These are phyloP conservation scores for Vesta saturnalis DNA, from an alignment of 2,888 invertebrate genomes.

Conservation along the genomic window DNA sequence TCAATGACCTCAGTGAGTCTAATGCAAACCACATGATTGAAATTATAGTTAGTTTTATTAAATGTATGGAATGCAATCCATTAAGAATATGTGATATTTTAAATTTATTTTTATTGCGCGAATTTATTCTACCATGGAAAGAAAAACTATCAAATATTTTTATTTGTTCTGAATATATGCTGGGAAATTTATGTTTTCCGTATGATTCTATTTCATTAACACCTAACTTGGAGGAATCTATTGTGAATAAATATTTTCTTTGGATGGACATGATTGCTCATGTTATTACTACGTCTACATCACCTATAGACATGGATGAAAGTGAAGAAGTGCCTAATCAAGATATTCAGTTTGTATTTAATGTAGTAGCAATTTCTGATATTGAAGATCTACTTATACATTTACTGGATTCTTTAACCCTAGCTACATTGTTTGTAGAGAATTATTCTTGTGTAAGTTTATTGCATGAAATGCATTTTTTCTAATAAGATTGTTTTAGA, in stretches of 20 bases:
- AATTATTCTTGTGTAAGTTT: constrained; percentile 62
- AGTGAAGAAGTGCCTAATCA: constrained; percentile 48
- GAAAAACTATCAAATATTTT: constrained; percentile 44
- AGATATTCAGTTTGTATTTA: constrained; percentile 29
- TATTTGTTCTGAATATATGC: constrained; percentile 50
- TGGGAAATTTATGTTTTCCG: constrained; percentile 49
- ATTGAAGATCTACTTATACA: constrained; percentile 54
- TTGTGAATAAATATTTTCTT: constrained; percentile 53
- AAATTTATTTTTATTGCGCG: constrained; percentile 47
- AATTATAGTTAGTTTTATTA: constrained; percentile 50
- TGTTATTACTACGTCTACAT: constrained; percentile 45
- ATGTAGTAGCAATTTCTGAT: constrained; percentile 45
- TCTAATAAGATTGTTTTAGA: constrained; percentile 52
- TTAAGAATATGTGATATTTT: constrained; percentile 46
- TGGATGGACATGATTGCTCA: constrained; percentile 52
- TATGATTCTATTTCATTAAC: constrained; percentile 26
- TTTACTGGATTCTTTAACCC: constrained; percentile 56
- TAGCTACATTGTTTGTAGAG: constrained; percentile 56
- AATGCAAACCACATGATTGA: constrained; percentile 35
- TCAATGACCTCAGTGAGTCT: constrained; percentile 32
- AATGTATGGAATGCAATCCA: constrained; percentile 48
- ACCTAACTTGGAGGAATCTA: constrained; percentile 38
- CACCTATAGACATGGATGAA: constrained; percentile 39
- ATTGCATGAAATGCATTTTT: constrained; percentile 29
- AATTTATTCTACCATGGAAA: constrained; percentile 42